Base-by-base conservation (phyloP, 2,797 vertebrate genomes). In the Oceanodroma leucorhoa region DNA sequence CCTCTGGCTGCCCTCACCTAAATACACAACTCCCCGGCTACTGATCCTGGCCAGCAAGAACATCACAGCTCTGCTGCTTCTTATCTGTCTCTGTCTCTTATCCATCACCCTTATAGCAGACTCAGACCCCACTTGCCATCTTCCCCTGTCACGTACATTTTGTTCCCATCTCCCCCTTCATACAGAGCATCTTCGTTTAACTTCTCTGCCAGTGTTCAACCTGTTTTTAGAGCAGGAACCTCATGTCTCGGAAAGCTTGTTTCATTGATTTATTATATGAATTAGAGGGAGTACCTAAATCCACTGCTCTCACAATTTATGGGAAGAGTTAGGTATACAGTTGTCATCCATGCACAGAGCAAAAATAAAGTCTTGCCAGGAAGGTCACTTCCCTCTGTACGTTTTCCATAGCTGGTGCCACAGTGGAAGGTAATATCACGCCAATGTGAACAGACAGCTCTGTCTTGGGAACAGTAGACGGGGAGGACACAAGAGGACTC, bases 251-350 rank as follows among this genome's bases (percentile, higher is more conserved):
- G 46, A 81, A 78, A 90, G 22, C 38, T 62, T 62, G 41, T 81
- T 65, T 32, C 46, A 12, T 7, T 86, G 83, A 91, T 83, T 91
- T 89, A 88, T 73, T 32, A n/a, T 65, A 22, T 62, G 80, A 93
- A 91, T 88, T 83, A 65, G 72, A 87, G 41, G 22, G 17, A 87
- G 48, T 16, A 34, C 53, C 80, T 90, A 88, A 92, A 90, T 55
- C 70, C 46, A 79, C 30, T 26, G 22, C 22, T 65, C n/a, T 84
- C 55, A 65, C 11, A 77, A 62, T 82, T 90, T 72, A 66, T 32
- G 15, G 51, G 43, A 66, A 82, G 50, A 71, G 12, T 78, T 54
- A 41, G 22, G 40, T 30, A 27, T 27, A 32, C 17, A 15, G 60
- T 7, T 78, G 51, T 53, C 79, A 89, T 69, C 23, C 72, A 46